phyloP scores from a whole-genome alignment of 2,888 invertebrate species.

The Lasioglossum calceatum region DNA sequence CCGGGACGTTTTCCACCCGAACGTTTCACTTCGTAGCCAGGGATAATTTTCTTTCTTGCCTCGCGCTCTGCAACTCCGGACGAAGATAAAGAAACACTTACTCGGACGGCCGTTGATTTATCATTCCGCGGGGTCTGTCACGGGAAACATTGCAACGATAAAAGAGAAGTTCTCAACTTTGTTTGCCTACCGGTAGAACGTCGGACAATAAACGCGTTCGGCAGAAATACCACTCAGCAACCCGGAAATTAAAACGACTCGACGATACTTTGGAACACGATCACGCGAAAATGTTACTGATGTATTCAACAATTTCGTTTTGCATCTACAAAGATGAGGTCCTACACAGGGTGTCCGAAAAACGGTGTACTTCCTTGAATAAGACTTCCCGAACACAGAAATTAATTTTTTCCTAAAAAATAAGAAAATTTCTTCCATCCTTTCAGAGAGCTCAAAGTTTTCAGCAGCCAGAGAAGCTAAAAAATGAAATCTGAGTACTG shows the following conservation, averaged over 20 bases:
- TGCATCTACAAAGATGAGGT: neutral
- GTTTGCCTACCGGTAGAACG: slow-evolving; percentile 11
- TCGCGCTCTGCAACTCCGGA: slow-evolving; percentile 12
- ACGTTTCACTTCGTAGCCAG: slow-evolving; percentile 57
- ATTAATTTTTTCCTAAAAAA: neutral
- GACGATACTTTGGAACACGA: neutral
- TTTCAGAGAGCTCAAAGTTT: neutral
- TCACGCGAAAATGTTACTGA: neutral
- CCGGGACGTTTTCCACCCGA: slow-evolving; percentile 43
- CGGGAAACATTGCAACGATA: slow-evolving; percentile 23
- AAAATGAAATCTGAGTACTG: neutral
- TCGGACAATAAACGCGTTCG: neutral
- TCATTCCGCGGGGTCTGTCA: slow-evolving; percentile 51
- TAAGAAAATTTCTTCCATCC: neutral
- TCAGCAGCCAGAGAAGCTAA: neutral
- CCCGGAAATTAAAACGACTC: neutral
- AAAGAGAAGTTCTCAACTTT: slow-evolving; percentile 52
- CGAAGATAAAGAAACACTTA: slow-evolving; percentile 59
- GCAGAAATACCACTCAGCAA: slow-evolving; percentile 4
- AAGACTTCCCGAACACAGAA: neutral
- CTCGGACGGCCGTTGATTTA: slow-evolving; percentile 55
- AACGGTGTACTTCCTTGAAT: neutral
- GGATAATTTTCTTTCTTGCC: slow-evolving; percentile 61
- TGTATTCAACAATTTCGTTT: neutral
- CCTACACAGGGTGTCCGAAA: neutral